Base-by-base conservation (phyloP, 1,140 invertebrate species). In the Drosophila sechellia region DNA sequence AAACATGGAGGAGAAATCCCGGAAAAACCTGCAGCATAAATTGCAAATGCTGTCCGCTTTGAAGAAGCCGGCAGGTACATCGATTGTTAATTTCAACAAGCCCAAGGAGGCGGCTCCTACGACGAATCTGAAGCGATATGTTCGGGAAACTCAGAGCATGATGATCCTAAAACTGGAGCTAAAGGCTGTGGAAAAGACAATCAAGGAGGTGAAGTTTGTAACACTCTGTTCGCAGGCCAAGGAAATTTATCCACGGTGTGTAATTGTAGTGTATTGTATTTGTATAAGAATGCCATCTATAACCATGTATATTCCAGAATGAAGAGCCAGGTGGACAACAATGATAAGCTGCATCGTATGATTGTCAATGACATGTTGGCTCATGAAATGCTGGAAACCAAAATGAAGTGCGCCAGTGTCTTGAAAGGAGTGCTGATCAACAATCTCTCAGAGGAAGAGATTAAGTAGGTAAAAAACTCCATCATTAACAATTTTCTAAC, bases 281-380 rank as follows among this genome's bases (percentile, higher is more conserved):
- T 11, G n/a, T 34, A 1, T 11, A 3, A 5, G 8, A 45, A 10
- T 17, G 6, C 31, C 6, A n/a, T 22, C 11, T 45, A 43, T n/a
- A 8, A 25, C 20, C 31, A 13, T 48, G 4, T 37, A 37, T 53
- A 6, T 5, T 1, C 2, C 27, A 92, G 91, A 43, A 92, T 92
- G 65, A 92, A 92, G 72, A 74, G 78, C 48, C 91, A 90, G 54
- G 75, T 92, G 27, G 83, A 91, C 20, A 91, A 91, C 52, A 92
- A 92, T 64, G 69, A 87, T 13, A 90, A 89, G 46, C 58, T 92
- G 12, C 71, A 86, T 42, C 87, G 89, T 13, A 73, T 76, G 54
- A 89, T 87, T 49, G 86, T 89, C 8, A 73, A 75, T 3, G 91
- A 90, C 25, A 89, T 86, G 59, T 20, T 90, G 63, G 77, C 63